These are phyloP conservation scores for Coenobita brevimanus DNA, from an alignment of 1,140 invertebrate species.

Conservation along the genomic window DNA sequence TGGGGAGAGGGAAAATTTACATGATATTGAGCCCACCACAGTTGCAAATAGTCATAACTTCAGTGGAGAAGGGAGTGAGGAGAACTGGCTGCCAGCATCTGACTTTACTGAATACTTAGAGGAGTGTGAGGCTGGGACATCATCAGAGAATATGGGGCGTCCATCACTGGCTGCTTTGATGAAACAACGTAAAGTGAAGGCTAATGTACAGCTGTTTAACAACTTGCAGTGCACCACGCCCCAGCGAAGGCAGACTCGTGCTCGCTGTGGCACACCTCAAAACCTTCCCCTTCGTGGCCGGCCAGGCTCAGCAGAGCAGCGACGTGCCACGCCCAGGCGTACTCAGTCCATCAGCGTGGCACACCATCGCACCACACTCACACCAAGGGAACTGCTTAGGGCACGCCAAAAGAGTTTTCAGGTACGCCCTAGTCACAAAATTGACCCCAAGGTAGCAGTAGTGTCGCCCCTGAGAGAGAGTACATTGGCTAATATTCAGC, in stretches of 20 bases:
- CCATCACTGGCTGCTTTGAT: constrained; percentile 65
- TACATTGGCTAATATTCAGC: constrained; percentile 39
- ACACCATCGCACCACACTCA: constrained; percentile 12
- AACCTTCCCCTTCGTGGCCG: not conserved
- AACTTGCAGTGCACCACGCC: constrained; percentile 35
- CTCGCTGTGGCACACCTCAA: not conserved
- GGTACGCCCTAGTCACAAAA: constrained; percentile 17
- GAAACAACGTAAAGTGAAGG: constrained; percentile 67
- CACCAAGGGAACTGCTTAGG: constrained; percentile 42
- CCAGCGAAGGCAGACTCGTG: not conserved
- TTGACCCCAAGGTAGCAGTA: constrained; percentile 33
- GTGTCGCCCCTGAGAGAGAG: constrained; percentile 54
- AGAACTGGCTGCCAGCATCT: constrained; percentile 51
- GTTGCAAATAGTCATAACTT: too few relatives aligned
- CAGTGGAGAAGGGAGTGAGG: not conserved
- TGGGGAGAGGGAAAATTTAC: too few relatives aligned
- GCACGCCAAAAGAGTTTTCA: constrained; percentile 20
- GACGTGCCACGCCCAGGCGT: not conserved
- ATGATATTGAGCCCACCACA: too few relatives aligned
- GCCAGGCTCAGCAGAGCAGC: not conserved
- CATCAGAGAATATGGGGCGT: constrained; percentile 40
- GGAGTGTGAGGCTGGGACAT: constrained; percentile 16
- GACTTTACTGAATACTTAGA: constrained; percentile 43
- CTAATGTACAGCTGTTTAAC: constrained; percentile 65
- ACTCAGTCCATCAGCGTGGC: constrained; percentile 16